phyloP scores from a whole-genome alignment of 2,113 vertebrate species.

The Apus apus region DNA sequence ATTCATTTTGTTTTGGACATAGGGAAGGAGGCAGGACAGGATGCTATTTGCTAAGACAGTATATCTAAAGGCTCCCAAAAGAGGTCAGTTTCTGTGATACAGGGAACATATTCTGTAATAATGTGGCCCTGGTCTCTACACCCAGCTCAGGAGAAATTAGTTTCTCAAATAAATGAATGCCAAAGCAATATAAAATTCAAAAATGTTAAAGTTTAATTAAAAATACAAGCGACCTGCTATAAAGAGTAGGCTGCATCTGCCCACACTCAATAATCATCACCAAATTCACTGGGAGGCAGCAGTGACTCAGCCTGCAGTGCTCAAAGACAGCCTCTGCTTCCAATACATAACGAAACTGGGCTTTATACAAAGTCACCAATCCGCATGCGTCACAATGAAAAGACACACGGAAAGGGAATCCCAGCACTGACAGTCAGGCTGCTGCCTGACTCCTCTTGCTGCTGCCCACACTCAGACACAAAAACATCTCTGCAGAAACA shows the following conservation, averaged over 20 bases:
- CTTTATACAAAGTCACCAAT: background rate
- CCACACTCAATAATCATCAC: conserved; percentile 42
- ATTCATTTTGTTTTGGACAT: fast-evolving
- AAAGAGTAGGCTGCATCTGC: conserved; percentile 42
- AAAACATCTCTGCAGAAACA: background rate
- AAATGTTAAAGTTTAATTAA: conserved; percentile 10
- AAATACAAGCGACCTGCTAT: background rate
- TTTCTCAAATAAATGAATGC: background rate
- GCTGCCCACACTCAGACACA: background rate
- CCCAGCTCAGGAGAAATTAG: background rate
- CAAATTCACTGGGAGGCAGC: conserved; percentile 30
- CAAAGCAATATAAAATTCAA: conserved; percentile 17
- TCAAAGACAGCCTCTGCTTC: background rate
- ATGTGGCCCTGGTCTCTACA: background rate
- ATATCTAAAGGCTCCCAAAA: background rate
- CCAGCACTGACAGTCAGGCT: background rate
- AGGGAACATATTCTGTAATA: background rate
- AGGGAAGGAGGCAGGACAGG: background rate
- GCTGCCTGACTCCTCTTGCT: background rate
- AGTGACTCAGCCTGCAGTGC: conserved; percentile 50
- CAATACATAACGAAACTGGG: background rate
- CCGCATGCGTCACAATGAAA: background rate
- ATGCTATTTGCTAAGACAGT: background rate
- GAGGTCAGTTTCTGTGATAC: background rate
- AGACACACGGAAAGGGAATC: background rate